phyloP scores from a whole-genome alignment of 2,888 invertebrate species.

The Sinhomidia bicolor region DNA sequence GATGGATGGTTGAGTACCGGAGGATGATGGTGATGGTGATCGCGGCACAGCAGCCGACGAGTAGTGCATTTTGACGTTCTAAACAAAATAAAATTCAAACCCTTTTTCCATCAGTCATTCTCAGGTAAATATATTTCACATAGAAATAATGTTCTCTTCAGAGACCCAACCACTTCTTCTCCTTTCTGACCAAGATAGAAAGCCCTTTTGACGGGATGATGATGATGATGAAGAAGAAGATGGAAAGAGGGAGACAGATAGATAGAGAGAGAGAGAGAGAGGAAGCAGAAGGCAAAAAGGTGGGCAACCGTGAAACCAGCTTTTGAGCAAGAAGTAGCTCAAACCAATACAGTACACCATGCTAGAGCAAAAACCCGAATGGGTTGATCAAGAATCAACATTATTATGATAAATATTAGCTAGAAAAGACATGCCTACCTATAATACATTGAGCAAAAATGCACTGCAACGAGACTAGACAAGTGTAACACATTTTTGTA shows the following conservation, averaged over 20 bases:
- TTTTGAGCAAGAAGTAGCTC: not conserved
- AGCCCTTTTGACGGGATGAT: no score
- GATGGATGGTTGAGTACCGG: constrained; percentile 6
- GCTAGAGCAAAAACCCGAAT: constrained; percentile 50
- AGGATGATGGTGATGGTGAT: constrained; percentile 27
- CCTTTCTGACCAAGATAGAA: no score
- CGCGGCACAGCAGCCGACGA: not conserved
- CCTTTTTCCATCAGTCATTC: constrained; percentile 18
- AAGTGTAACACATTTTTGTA: constrained; percentile 66
- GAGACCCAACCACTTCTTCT: no score
- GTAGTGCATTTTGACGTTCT: not conserved
- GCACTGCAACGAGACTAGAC: constrained; percentile 57
- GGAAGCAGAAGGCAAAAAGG: constrained; percentile 19
- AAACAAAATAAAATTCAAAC: not conserved
- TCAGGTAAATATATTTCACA: no score
- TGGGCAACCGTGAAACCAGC: not conserved
- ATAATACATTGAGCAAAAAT: no score
- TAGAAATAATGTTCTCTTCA: no score
- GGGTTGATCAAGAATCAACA: constrained; percentile 4
- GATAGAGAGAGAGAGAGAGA: not conserved
- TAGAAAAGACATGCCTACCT: not conserved
- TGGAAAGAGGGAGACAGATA: not conserved
- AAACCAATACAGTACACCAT: constrained; percentile 20
- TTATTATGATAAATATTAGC: not conserved
- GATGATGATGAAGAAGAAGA: constrained; percentile 24